A percentile compares a stretch with the other conserved stretches of the same genome.
These are phyloP conservation scores for Paracyclopina nana DNA, from an alignment of 1,140 invertebrate genomes.

Conservation along the genomic window DNA sequence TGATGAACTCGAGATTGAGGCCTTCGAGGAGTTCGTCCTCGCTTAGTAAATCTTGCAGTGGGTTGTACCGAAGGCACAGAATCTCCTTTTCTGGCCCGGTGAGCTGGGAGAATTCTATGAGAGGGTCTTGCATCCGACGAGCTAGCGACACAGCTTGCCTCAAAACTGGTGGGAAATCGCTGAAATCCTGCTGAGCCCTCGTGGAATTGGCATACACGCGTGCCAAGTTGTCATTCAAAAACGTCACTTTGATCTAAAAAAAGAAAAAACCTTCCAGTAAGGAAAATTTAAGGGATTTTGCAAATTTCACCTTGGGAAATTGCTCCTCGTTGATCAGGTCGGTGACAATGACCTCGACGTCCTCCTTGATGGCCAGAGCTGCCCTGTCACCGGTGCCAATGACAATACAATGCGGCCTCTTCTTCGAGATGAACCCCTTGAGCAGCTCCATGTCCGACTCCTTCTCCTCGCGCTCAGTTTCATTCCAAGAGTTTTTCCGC, in stretches of 20 bases:
- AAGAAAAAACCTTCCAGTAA: no score
- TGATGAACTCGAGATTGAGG: slow-evolving; percentile 47
- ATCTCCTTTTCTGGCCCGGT: slow-evolving; percentile 91
- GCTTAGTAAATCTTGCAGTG: slow-evolving; percentile 36
- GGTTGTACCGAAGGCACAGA: slow-evolving; percentile 73
- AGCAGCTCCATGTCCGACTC: slow-evolving; percentile 59
- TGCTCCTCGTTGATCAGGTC: slow-evolving; percentile 57
- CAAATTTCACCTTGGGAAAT: slow-evolving; percentile 63
- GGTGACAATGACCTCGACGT: slow-evolving; percentile 51
- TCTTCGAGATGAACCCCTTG: slow-evolving; percentile 61
- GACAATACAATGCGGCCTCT: slow-evolving; percentile 81
- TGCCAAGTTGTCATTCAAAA: slow-evolving; percentile 77
- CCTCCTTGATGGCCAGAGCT: slow-evolving; percentile 60
- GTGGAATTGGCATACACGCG: slow-evolving; percentile 74
- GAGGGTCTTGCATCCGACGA: slow-evolving; percentile 76
- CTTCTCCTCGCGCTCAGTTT: slow-evolving; percentile 49
- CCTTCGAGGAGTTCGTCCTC: slow-evolving; percentile 14
- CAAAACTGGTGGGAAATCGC: slow-evolving; percentile 68
- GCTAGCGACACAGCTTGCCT: slow-evolving; percentile 80
- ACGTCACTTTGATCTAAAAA: no score
- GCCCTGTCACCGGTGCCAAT: slow-evolving; percentile 76
- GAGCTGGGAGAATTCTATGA: slow-evolving; percentile 85
- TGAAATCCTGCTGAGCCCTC: slow-evolving; percentile 64
- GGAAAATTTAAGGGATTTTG: no score
- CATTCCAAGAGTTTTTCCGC: slow-evolving; percentile 39